Conservation (phyloP, 2,113 vertebrate genomes). For the Sialia sialis region DNA sequence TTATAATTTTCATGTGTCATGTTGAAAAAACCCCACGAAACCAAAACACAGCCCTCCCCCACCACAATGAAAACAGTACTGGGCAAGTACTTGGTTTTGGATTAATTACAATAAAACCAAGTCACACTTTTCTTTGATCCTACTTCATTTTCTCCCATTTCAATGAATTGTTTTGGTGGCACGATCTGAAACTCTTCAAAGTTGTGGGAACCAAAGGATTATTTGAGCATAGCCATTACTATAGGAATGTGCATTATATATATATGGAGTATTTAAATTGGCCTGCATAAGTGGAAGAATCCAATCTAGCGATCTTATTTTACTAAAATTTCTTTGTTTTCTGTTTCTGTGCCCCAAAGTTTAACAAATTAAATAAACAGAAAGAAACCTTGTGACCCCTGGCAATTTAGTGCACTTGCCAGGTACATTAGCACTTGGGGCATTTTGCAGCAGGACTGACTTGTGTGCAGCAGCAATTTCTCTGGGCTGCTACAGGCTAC, state of each 20-base stretch:
- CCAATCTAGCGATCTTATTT: background rate
- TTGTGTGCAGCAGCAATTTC: background rate
- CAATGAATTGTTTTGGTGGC: background rate
- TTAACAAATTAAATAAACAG: background rate
- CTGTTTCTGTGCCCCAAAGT: background rate
- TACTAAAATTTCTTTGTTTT: background rate
- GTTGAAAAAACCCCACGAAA: rapidly evolving
- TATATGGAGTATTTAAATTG: background rate
- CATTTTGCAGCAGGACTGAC: background rate
- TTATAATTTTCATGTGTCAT: background rate
- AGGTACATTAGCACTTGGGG: background rate
- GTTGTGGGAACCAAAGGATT: background rate
- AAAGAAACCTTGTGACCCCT: background rate
- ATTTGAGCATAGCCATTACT: background rate
- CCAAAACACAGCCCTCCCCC: background rate
- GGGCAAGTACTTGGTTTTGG: background rate
- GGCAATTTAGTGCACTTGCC: background rate
- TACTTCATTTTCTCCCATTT: background rate
- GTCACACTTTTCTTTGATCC: background rate
- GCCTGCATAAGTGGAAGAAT: background rate
- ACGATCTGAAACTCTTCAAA: background rate
- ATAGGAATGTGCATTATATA: background rate
- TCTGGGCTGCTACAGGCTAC: background rate
- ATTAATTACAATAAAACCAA: background rate
- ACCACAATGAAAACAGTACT: background rate